These are phyloP conservation scores for Ictalurus furcatus DNA, from an alignment of 2,113 vertebrate genomes.

Conservation along the genomic window DNA sequence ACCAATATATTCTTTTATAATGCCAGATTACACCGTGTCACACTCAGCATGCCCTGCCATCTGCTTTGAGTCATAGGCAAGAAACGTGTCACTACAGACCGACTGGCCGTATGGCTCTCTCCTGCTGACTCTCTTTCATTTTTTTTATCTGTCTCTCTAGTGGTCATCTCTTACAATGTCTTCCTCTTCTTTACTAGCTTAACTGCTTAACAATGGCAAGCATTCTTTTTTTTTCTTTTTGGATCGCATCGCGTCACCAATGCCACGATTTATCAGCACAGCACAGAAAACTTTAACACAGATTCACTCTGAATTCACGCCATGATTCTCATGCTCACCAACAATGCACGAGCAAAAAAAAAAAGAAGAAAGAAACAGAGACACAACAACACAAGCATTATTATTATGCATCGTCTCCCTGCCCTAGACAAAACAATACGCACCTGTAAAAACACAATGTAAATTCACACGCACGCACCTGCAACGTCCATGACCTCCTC, in stretches of 20 bases:
- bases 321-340: constrained; percentile 9
- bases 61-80: constrained; percentile 38
- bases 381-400: constrained; percentile 9
- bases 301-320: not conserved
- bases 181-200: not conserved
- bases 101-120: constrained; percentile 27
- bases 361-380: not conserved
- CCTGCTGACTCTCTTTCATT: not conserved
- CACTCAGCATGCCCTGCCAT: constrained; percentile 32
- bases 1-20: constrained; percentile 11
- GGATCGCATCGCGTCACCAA: not conserved
- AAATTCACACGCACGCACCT: constrained; percentile 38
- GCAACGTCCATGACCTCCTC: constrained; percentile 56
- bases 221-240: not conserved
- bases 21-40: constrained; percentile 6
- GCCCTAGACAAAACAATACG: not conserved
- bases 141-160: not conserved
- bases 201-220: not conserved
- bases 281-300: constrained; percentile 12
- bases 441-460: not conserved
- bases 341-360: not conserved
- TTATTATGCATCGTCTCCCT: not conserved
- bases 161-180: not conserved
- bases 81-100: constrained; percentile 39
- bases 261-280: not conserved